Evolutionary conservation across 2,797 vertebrate species (phyloP).

Genomic region (Neostethus bicornis): DNA sequence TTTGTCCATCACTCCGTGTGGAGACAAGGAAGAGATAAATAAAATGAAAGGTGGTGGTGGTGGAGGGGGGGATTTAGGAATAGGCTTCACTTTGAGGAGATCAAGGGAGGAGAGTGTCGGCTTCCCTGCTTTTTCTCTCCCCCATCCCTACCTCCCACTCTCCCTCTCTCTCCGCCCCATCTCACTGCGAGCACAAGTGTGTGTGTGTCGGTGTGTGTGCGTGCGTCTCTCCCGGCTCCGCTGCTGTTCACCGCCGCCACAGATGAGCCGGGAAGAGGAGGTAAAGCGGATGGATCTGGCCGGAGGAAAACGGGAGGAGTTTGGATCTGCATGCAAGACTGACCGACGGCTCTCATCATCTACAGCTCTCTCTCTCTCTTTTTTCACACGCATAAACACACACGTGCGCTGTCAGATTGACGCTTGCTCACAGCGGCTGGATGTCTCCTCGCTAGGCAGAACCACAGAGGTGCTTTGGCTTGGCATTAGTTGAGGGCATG

Average conservation of each 20-base stretch:
- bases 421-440: constrained; percentile 67
- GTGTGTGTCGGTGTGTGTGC: constrained; percentile 65
- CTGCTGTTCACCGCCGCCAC: constrained; percentile 81
- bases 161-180: constrained; percentile 46
- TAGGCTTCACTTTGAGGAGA: constrained; percentile 65
- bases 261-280: constrained; percentile 81
- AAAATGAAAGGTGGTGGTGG: constrained; percentile 25
- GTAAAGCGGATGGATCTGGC: constrained; percentile 72
- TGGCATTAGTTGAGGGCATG: constrained; percentile 68
- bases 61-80: constrained; percentile 47
- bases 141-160: too few relatives aligned
- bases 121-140: constrained; percentile 36
- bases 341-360: constrained; percentile 72
- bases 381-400: constrained; percentile 22
- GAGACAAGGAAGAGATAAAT: constrained; percentile 58
- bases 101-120: constrained; percentile 54
- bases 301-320: constrained; percentile 72
- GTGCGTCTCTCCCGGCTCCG: constrained; percentile 73
- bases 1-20: constrained; percentile 60
- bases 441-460: constrained; percentile 78
- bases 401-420: constrained; percentile 58
- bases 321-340: constrained; percentile 64
- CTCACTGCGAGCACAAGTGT: constrained; percentile 60
- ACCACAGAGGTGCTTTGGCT: constrained; percentile 80
- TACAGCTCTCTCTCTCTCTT: constrained; percentile 56